Evolutionary conservation across 1,140 invertebrate species (phyloP).

Genomic region (Drosophila pruinosa): DNA sequence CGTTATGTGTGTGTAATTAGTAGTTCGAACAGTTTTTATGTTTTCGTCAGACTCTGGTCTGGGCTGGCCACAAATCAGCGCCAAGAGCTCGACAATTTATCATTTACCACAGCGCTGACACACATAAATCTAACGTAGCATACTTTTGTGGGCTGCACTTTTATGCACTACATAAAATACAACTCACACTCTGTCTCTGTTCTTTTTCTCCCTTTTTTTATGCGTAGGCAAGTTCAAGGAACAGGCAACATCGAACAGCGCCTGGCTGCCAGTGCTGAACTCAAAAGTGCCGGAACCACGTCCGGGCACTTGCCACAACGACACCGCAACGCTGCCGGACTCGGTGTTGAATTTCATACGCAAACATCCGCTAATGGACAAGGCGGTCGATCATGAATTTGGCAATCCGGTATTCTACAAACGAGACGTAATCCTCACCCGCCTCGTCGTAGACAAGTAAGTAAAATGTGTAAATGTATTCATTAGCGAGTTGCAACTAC

Average conservation of each 20-base stretch:
- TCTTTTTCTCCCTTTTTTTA: not conserved
- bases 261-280: slow-evolving; percentile 87
- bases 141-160: slow-evolving; percentile 53
- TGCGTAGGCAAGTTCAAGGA: slow-evolving; percentile 86
- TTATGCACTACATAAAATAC: slow-evolving; percentile 35
- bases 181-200: not conserved
- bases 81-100: slow-evolving; percentile 33
- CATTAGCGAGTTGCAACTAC: slow-evolving; percentile 57
- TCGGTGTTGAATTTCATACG: slow-evolving; percentile 95
- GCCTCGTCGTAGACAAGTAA: slow-evolving; percentile 89
- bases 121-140: slow-evolving; percentile 75
- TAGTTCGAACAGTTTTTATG: slow-evolving; percentile 27
- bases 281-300: slow-evolving; percentile 91
- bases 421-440: slow-evolving; percentile 90
- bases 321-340: slow-evolving; percentile 90
- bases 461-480: slow-evolving; percentile 73
- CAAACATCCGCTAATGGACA: slow-evolving; percentile 95
- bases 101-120: slow-evolving; percentile 55
- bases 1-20: slow-evolving; percentile 47
- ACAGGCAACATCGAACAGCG: slow-evolving; percentile 89
- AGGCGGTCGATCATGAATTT: slow-evolving; percentile 91
- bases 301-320: slow-evolving; percentile 92
- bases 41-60: slow-evolving; percentile 6
- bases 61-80: slow-evolving; percentile 59
- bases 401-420: slow-evolving; percentile 92